phyloP scores from a whole-genome alignment of 1,140 invertebrate species.

The Brachystomella parvula region DNA sequence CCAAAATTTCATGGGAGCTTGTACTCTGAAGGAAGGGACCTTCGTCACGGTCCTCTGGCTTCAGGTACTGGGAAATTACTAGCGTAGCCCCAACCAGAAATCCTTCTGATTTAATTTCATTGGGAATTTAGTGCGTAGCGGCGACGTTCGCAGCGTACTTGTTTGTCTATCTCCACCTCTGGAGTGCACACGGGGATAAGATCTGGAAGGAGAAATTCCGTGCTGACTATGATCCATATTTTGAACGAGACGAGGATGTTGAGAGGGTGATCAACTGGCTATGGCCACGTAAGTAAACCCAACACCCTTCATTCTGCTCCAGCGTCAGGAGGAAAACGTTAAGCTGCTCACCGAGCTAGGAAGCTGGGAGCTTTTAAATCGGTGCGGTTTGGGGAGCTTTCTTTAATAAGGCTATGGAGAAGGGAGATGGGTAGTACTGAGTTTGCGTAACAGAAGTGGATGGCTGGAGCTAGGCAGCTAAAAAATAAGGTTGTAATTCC shows the following conservation, averaged over 20 bases:
- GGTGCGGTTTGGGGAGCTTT: too few species aligned
- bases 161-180: conserved; percentile 9
- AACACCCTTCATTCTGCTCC: too few species aligned
- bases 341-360: too few species aligned
- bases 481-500: too few species aligned
- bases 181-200: neutral
- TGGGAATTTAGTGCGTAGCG: neutral
- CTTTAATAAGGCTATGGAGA: too few species aligned
- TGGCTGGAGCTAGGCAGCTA: too few species aligned
- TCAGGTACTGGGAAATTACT: neutral
- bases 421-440: too few species aligned
- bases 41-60: neutral
- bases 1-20: conserved; percentile 16
- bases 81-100: neutral
- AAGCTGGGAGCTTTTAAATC: too few species aligned
- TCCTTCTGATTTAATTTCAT: neutral
- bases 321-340: too few species aligned
- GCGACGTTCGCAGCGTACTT: conserved; percentile 12
- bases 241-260: conserved; percentile 12
- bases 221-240: conserved; percentile 27
- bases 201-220: conserved; percentile 29
- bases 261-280: conserved; percentile 8
- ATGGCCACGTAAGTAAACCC: conserved; percentile 25
- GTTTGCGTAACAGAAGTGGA: too few species aligned
- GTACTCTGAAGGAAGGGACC: conserved; percentile 25